phyloP scores from a whole-genome alignment of 2,888 invertebrate species.

The Lithophane semibrunnea region DNA sequence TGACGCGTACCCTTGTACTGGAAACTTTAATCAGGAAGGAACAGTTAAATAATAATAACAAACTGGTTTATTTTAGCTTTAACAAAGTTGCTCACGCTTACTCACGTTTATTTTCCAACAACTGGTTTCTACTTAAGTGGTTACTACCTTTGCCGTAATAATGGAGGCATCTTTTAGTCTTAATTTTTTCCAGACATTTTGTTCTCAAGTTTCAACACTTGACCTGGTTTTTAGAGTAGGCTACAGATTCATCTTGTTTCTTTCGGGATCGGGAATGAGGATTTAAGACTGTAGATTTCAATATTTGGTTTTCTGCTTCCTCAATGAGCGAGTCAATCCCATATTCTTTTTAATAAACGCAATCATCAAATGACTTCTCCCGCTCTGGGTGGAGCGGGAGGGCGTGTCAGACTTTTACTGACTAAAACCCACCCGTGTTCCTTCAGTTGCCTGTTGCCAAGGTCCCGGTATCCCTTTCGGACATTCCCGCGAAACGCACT shows the following conservation, averaged over 20 bases:
- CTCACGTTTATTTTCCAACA: conserved; percentile 41
- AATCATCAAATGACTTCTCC: no score
- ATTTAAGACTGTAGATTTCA: conserved; percentile 1
- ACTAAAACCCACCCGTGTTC: no score
- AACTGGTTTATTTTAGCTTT: conserved; percentile 54
- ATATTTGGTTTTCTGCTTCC: conserved; percentile 9
- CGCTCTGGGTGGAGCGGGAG: no score
- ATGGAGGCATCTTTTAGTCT: conserved; percentile 4
- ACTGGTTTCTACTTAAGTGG: conserved; percentile 28
- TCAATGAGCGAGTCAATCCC: neutral
- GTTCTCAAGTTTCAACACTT: conserved; percentile 22
- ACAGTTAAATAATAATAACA: conserved; percentile 66
- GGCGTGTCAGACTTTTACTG: no score
- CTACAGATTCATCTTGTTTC: conserved; percentile 23
- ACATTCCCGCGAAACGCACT: no score
- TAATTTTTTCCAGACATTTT: conserved; percentile 29
- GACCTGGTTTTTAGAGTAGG: conserved; percentile 28
- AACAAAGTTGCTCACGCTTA: conserved; percentile 32
- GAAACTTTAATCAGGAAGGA: conserved; percentile 61
- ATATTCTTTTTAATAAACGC: neutral
- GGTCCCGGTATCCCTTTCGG: no score
- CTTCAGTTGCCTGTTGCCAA: no score
- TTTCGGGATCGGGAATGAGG: conserved; percentile 3
- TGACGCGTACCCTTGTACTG: conserved; percentile 53
- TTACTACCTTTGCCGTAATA: conserved; percentile 13